Evolutionary conservation across 2,797 vertebrate species (phyloP).

Genomic region (Pangasius larnaudii): DNA sequence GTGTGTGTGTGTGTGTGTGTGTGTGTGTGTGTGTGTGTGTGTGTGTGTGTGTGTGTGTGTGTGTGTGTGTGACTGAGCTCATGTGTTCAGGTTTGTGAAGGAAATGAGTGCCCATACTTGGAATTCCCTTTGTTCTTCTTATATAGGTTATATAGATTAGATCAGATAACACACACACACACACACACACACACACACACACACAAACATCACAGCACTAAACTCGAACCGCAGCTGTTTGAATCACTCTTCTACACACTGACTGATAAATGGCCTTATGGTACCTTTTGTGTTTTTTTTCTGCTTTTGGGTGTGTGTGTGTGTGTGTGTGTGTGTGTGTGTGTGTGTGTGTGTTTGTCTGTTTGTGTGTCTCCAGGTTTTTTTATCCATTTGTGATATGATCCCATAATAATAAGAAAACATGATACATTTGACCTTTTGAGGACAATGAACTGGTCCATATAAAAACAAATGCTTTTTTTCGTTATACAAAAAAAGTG

Average conservation of each 20-base stretch:
- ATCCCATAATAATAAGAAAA: conserved; percentile 1
- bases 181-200: conserved; percentile 8
- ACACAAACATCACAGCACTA: conserved; percentile 3
- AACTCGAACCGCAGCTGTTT: background rate
- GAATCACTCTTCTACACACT: background rate
- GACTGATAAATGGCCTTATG: background rate
- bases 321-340: background rate
- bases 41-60: background rate
- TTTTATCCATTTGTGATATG: background rate
- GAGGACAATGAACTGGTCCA: background rate
- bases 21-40: too few species aligned
- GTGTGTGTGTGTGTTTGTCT: conserved; percentile 1
- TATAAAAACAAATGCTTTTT: background rate
- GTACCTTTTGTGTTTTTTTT: background rate
- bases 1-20: background rate
- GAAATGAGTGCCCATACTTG: background rate
- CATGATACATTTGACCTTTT: background rate
- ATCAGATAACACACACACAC: background rate
- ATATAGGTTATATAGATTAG: background rate
- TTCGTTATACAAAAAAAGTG: background rate
- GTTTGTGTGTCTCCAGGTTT: background rate
- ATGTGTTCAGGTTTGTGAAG: background rate
- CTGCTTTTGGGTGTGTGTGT: background rate
- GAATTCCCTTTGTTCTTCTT: background rate
- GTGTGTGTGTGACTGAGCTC: background rate